Evolutionary conservation across 2,888 invertebrate genomes (phyloP), one percentile per base, ranked within the genome.

Genomic region (Drosophila borealis): DNA sequence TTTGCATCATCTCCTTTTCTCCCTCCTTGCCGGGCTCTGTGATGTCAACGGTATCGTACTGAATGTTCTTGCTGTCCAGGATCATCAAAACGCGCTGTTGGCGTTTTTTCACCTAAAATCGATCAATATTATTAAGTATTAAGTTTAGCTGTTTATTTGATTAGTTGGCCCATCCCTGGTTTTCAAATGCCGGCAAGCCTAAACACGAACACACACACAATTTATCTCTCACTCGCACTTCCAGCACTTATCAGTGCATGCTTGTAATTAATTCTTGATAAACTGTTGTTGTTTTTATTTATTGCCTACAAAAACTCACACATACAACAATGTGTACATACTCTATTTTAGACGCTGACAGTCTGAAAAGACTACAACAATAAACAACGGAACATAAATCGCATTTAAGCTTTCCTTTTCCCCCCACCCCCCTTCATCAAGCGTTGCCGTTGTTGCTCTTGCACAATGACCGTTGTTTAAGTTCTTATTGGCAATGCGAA

Each of bases 81-180:
- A 98, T 97, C 96, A 98, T 97, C 86, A 97, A 93, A 62, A 99
- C 97, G 77, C 98, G 95, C 92, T 98, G 98, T 92, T 99, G 98
- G 85, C 98, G 95, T 93, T 98, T 99, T 93, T 98, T 98, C 78
- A 99, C 97, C 99, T 99, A 93, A 74, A 54, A 65, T 13, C 8
- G 29, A 2, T 2, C 29, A 65, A n/a, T n/a, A n/a, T n/a, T n/a
- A n/a, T n/a, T n/a, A n/a, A 14, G 6, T 36, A 13, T 17, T 4
- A 17, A 45, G 33, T 50, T n/a, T 19, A 37, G 17, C 4, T 13
- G 8, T 14, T 14, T 2, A 13, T 17, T 37, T 37, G 5, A 14
- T 13, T 13, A 33, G 21, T 3, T 14, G 10, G 17, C 8, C 60
- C 71, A 71, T n/a, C 68, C 68, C 75, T 75, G 59, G 71, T 65